A percentile compares a stretch with the other conserved stretches of the same genome.
Evolutionary conservation across 2,797 vertebrate genomes (phyloP).

Genomic region (Alectoris magna): DNA sequence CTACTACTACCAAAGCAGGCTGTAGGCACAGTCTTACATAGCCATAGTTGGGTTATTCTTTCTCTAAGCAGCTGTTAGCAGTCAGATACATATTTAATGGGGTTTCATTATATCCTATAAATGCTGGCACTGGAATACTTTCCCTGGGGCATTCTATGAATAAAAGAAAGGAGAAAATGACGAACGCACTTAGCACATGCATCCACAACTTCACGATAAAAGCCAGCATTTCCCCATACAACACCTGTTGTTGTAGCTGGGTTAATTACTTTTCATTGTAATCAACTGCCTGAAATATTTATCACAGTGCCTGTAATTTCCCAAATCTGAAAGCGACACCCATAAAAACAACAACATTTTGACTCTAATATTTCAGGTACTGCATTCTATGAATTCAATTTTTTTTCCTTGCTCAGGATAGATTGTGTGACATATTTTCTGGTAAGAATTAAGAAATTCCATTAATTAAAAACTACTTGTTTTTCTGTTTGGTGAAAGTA

Average conservation of each 20-base stretch:
- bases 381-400: neutral
- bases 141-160: slow-evolving; percentile 78
- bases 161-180: slow-evolving; percentile 81
- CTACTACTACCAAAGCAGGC: neutral
- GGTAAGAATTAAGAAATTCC: neutral
- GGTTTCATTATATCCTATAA: slow-evolving; percentile 82
- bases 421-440: neutral
- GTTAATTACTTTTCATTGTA: slow-evolving; percentile 87
- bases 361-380: neutral
- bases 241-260: slow-evolving; percentile 87
- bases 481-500: neutral
- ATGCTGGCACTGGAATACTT: slow-evolving; percentile 77
- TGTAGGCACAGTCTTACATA: slow-evolving; percentile 44
- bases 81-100: slow-evolving; percentile 86
- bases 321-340: slow-evolving; percentile 79
- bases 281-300: slow-evolving; percentile 87
- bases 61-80: slow-evolving; percentile 68
- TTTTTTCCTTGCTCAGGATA: neutral
- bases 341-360: slow-evolving; percentile 39
- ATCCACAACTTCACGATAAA: slow-evolving; percentile 80
- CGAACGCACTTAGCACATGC: slow-evolving; percentile 78
- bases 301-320: slow-evolving; percentile 82
- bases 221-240: slow-evolving; percentile 80
- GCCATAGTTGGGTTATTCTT: slow-evolving; percentile 55
- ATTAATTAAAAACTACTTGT: neutral